These are phyloP conservation scores for Formica exsecta DNA, from an alignment of 1,140 invertebrate genomes.

Conservation along the genomic window DNA sequence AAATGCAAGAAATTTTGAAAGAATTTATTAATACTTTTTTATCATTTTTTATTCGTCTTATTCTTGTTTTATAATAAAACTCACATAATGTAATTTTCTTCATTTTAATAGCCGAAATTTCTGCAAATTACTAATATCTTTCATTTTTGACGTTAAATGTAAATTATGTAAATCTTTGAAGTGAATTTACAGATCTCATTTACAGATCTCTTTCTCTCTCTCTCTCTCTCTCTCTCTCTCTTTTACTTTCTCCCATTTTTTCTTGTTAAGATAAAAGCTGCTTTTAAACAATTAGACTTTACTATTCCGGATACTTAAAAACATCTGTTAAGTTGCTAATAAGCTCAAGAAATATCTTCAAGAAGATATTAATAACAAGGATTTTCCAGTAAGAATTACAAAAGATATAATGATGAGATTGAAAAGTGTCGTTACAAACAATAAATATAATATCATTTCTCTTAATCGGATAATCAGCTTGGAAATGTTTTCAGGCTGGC, in stretches of 20 bases:
- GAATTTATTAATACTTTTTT: not conserved
- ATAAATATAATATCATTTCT: not conserved
- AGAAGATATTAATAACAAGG: not conserved
- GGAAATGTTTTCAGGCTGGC: not conserved
- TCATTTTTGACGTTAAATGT: conserved; percentile 9
- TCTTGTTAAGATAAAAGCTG: not conserved
- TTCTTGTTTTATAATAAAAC: not conserved
- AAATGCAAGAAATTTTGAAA: not conserved
- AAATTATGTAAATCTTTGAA: not conserved
- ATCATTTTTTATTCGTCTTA: not conserved
- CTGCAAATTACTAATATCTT: not conserved
- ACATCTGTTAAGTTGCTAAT: not conserved
- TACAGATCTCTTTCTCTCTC: not conserved
- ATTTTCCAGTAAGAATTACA: not conserved
- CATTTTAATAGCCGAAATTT: conserved; percentile 14
- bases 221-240: too few relatives aligned
- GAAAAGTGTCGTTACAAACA: not conserved
- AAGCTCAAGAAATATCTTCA: not conserved
- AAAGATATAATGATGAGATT: not conserved
- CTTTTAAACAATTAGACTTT: not conserved
- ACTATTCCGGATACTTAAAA: not conserved
- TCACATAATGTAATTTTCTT: conserved; percentile 13
- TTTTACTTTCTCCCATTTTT: too few relatives aligned
- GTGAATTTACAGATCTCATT: not conserved
- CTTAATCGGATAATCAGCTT: not conserved